phyloP scores from a whole-genome alignment of 2,113 vertebrate species.

The Alces alces region DNA sequence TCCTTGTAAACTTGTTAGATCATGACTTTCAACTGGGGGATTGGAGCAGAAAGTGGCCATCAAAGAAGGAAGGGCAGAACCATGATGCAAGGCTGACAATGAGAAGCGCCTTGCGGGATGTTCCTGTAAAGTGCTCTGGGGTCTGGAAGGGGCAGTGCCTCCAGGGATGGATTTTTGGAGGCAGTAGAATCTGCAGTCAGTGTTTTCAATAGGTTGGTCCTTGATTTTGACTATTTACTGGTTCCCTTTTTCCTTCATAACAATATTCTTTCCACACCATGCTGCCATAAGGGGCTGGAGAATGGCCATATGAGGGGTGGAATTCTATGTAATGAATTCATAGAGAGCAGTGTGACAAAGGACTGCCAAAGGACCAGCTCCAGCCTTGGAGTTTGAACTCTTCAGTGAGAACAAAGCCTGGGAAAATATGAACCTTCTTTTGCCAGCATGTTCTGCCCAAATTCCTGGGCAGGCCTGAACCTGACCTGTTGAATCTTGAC shows the following conservation, averaged over 20 bases:
- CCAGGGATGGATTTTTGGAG: not conserved
- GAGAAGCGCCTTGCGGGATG: not conserved
- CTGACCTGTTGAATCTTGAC: not conserved
- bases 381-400: not conserved
- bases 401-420: not conserved
- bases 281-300: not conserved
- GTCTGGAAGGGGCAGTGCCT: too few relatives aligned
- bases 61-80: not conserved
- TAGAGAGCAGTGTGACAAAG: not conserved
- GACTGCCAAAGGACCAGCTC: not conserved
- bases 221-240: not conserved
- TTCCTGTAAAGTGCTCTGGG: not conserved
- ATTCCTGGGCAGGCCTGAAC: not conserved
- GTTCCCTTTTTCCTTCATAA: not conserved
- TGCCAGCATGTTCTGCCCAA: not conserved
- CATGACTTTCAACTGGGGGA: not conserved
- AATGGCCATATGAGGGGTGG: not conserved
- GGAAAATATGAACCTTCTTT: not conserved
- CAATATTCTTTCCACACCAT: not conserved
- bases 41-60: not conserved
- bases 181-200: not conserved
- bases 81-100: not conserved
- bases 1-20: not conserved
- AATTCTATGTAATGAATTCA: not conserved
- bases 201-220: not conserved